Percentiles rank a stretch among this genome's conserved stretches.
phyloP scores from a whole-genome alignment of 2,888 invertebrate genomes.

The Perizoma flavofasciatum region DNA sequence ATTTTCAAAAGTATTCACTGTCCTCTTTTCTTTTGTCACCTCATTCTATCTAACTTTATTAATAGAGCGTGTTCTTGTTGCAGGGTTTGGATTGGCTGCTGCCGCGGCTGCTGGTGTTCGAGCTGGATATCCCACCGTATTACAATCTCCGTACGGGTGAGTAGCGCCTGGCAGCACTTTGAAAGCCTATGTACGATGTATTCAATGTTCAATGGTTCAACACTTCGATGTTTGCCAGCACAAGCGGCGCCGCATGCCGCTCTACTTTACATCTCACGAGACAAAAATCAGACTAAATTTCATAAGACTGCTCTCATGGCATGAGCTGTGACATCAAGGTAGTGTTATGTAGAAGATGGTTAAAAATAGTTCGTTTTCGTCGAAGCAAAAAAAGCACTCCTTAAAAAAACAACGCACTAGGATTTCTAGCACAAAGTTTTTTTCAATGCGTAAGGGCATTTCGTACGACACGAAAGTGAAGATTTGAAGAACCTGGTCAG shows the following conservation, averaged over 20 bases:
- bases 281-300: conserved; percentile 75
- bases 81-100: conserved; percentile 76
- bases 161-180: conserved; percentile 63
- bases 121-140: conserved; percentile 90
- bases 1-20: conserved; percentile 53
- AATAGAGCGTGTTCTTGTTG: conserved; percentile 58
- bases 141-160: conserved; percentile 94
- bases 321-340: not conserved
- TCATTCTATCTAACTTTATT: conserved; percentile 42
- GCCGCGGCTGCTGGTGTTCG: conserved; percentile 88
- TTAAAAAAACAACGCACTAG: too few species aligned
- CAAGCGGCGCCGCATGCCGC: conserved; percentile 75
- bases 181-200: conserved; percentile 68
- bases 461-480: not conserved
- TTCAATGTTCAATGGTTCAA: conserved; percentile 80
- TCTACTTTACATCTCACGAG: conserved; percentile 79
- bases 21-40: conserved; percentile 52
- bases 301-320: conserved; percentile 3
- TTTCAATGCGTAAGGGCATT: not conserved
- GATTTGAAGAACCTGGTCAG: not conserved
- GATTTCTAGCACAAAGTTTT: not conserved
- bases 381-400: not conserved
- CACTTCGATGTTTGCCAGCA: conserved; percentile 82
- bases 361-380: not conserved
- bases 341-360: not conserved